These are phyloP conservation scores for Empidonax traillii DNA, from an alignment of 2,113 vertebrate genomes.

Conservation along the genomic window DNA sequence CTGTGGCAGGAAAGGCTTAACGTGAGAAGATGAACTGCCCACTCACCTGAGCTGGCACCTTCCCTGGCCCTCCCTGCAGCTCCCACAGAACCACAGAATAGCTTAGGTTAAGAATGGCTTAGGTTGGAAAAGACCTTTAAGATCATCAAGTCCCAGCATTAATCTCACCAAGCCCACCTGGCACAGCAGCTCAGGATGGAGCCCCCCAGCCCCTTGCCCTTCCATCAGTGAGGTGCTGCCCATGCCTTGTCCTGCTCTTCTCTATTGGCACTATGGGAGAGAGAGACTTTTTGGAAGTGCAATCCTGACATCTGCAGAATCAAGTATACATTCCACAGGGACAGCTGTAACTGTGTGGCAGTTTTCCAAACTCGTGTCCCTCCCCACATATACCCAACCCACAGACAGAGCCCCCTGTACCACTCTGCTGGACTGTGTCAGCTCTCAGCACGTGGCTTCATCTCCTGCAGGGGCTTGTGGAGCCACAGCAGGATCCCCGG, in stretches of 20 bases:
- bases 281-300: rapidly evolving
- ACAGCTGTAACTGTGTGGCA: not conserved
- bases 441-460: rapidly evolving
- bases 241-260: not conserved
- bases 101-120: rapidly evolving
- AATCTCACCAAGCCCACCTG: not conserved
- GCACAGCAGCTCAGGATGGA: not conserved
- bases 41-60: not conserved
- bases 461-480: rapidly evolving
- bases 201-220: too few relatives aligned
- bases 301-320: not conserved
- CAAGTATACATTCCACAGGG: rapidly evolving
- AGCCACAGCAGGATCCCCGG: rapidly evolving
- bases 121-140: not conserved
- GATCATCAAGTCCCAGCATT: not conserved
- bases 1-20: not conserved
- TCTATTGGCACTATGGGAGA: rapidly evolving
- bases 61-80: not conserved
- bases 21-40: not conserved
- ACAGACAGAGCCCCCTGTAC: rapidly evolving
- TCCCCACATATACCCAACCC: rapidly evolving
- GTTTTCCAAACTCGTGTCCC: rapidly evolving
- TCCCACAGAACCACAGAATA: rapidly evolving
- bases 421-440: rapidly evolving
- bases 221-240: rapidly evolving